These are phyloP conservation scores for Globia sparganii DNA, from an alignment of 2,888 invertebrate species.

Conservation along the genomic window DNA sequence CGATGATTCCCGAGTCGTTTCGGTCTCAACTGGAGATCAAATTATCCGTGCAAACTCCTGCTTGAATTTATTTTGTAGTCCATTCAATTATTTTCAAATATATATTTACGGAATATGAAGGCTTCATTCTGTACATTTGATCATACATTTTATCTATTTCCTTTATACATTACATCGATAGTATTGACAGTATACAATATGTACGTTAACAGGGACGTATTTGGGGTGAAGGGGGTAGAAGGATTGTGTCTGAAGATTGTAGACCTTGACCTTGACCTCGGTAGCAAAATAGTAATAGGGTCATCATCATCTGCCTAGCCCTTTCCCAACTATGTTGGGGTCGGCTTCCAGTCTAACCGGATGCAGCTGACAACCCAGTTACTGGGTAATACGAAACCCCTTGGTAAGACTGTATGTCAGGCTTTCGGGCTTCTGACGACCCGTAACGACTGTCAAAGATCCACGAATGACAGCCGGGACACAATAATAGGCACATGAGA, in stretches of 20 bases:
- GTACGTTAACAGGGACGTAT: conserved; percentile 28
- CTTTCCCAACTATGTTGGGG: no score
- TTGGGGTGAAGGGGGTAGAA: not conserved
- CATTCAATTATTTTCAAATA: not conserved
- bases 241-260: not conserved
- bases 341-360: no score
- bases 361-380: no score
- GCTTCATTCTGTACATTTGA: conserved; percentile 47
- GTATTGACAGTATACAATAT: conserved; percentile 54
- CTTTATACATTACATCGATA: conserved; percentile 46
- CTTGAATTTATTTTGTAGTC: not conserved
- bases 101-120: conserved; percentile 12
- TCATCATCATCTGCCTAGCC: no score
- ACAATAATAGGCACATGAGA: no score
- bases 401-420: no score
- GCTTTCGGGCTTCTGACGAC: no score
- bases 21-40: not conserved
- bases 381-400: no score
- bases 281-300: not conserved
- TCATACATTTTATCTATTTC: conserved; percentile 20
- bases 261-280: no score
- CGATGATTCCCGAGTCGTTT: not conserved
- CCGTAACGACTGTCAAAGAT: no score
- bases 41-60: not conserved
- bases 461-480: no score